A percentile compares a stretch with the other conserved stretches of the same genome.
Conservation (phyloP, 2,888 invertebrate species). For the Platycheirus albimanus region DNA sequence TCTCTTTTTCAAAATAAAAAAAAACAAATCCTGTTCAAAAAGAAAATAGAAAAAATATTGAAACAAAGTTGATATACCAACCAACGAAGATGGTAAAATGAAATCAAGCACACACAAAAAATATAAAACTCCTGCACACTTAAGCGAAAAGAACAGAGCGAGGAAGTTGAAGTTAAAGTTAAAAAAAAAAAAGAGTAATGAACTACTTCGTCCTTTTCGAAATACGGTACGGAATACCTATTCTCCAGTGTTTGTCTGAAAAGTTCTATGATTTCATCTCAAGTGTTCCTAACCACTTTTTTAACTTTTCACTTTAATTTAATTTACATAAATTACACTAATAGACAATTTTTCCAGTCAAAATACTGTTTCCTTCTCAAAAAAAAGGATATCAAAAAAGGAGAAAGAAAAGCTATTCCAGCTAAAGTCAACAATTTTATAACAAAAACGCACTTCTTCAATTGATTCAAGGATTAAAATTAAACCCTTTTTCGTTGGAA, state of each 20-base stretch:
- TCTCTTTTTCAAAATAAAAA: no score
- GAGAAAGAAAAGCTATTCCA: conserved; percentile 18
- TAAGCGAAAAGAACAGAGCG: neutral
- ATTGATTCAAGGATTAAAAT: conserved; percentile 62
- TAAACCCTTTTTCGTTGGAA: conserved; percentile 70
- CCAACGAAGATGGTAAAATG: conserved; percentile 14
- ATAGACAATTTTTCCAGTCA: conserved; percentile 57
- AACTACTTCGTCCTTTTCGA: conserved; percentile 50
- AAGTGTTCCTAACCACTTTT: conserved; percentile 30
- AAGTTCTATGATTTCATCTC: conserved; percentile 13
- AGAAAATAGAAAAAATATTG: neutral
- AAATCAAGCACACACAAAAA: conserved; percentile 24
- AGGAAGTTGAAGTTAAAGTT: neutral
- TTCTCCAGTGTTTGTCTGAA: conserved; percentile 14
- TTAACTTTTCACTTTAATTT: conserved; percentile 33
- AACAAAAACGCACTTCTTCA: conserved; percentile 44
- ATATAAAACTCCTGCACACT: conserved; percentile 3
- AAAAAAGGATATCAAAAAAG: no score
- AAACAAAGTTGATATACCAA: conserved; percentile 9
- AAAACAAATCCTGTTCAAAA: neutral
- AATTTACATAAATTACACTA: conserved; percentile 64
- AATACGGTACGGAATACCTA: no score
- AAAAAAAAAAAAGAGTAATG: conserved; percentile 27
- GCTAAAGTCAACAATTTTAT: conserved; percentile 45
- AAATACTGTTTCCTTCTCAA: conserved; percentile 34